These are phyloP conservation scores for Mactra quadrangularis DNA, from an alignment of 1,140 invertebrate species.

Conservation along the genomic window DNA sequence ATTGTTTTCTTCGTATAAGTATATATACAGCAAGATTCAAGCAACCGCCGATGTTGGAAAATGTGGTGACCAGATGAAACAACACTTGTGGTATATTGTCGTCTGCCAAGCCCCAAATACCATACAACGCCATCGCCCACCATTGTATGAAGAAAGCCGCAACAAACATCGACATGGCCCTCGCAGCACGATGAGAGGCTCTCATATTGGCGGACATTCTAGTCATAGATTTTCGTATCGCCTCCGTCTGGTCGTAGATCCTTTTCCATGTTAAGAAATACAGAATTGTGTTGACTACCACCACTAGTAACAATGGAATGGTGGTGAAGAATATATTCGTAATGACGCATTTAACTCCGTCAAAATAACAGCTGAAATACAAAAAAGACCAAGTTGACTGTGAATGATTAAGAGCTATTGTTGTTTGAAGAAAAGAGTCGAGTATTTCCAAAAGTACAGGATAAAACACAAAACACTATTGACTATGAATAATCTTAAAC, in stretches of 20 bases:
- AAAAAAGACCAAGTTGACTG: too few relatives aligned
- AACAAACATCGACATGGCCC: slow-evolving; percentile 65
- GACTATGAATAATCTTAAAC: too few relatives aligned
- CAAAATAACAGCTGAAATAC: slow-evolving; percentile 61
- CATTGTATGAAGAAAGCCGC: slow-evolving; percentile 70
- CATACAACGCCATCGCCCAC: slow-evolving; percentile 68
- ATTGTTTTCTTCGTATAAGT: slow-evolving; percentile 59
- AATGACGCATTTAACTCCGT: slow-evolving; percentile 32
- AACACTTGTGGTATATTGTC: slow-evolving; percentile 62
- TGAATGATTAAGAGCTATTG: too few relatives aligned
- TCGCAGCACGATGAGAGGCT: slow-evolving; percentile 38
- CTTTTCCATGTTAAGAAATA: slow-evolving; percentile 57
- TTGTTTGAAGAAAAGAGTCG: too few relatives aligned
- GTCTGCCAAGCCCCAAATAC: slow-evolving; percentile 60
- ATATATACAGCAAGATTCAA: slow-evolving; percentile 66
- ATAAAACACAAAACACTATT: too few relatives aligned
- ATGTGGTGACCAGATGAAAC: slow-evolving; percentile 65
- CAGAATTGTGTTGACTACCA: slow-evolving; percentile 44
- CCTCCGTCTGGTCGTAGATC: slow-evolving; percentile 17
- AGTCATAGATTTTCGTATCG: background rate
- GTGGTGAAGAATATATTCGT: slow-evolving; percentile 57
- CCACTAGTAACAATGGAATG: slow-evolving; percentile 38
- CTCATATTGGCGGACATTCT: slow-evolving; percentile 24
- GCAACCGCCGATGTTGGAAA: slow-evolving; percentile 66
- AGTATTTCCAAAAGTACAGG: too few relatives aligned